These are phyloP conservation scores for Mus pahari DNA, from an alignment of 2,113 vertebrate species.

Conservation along the genomic window DNA sequence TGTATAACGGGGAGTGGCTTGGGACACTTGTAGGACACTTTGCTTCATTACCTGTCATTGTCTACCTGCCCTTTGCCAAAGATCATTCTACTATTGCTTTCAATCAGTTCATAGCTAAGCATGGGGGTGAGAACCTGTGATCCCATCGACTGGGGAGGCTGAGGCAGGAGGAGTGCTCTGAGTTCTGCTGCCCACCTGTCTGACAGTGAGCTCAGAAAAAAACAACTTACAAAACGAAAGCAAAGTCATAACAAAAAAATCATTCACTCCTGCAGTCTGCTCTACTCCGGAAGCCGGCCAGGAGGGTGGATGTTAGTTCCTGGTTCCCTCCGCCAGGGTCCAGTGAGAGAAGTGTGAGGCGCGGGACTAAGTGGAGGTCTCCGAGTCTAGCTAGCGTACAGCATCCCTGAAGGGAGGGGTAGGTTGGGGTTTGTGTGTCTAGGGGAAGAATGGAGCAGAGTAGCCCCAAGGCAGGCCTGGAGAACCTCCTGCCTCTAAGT, in stretches of 20 bases:
- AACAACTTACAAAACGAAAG: neutral
- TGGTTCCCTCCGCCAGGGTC: neutral
- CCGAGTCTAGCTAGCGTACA: neutral
- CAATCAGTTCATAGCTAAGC: neutral
- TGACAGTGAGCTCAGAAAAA: neutral
- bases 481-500: neutral
- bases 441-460: neutral
- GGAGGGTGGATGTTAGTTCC: neutral
- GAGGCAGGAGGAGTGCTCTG: neutral
- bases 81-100: neutral
- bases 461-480: neutral
- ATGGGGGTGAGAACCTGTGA: neutral
- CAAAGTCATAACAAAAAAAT: too few species aligned
- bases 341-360: neutral
- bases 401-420: neutral
- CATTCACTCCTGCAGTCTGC: neutral
- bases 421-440: slow-evolving; percentile 1
- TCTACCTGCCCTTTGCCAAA: neutral
- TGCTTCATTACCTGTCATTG: neutral
- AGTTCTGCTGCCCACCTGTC: neutral
- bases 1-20: neutral
- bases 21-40: slow-evolving; percentile 16
- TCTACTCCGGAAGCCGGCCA: neutral
- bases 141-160: neutral
- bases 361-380: neutral